These are phyloP conservation scores for Oryzias woworae DNA, from an alignment of 2,113 vertebrate species.

Conservation along the genomic window DNA sequence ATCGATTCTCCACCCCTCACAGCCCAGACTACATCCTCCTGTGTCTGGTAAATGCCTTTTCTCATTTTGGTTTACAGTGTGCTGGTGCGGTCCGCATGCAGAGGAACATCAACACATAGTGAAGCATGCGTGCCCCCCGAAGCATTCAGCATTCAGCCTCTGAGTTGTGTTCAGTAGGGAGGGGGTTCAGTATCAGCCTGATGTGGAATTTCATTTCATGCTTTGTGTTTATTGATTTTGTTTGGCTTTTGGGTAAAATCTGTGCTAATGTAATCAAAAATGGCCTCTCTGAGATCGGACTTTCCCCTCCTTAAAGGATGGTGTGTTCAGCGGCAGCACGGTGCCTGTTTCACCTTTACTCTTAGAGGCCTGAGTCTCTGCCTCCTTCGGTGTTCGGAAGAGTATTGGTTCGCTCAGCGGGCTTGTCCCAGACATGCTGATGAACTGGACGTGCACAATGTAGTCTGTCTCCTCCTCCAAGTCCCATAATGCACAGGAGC, in stretches of 20 bases:
- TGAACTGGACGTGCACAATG: slow-evolving; percentile 93
- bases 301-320: not conserved
- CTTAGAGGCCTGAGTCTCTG: slow-evolving; percentile 89
- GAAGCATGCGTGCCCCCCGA: slow-evolving; percentile 30
- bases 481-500: slow-evolving; percentile 95
- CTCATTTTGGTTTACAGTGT: slow-evolving; percentile 43
- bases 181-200: slow-evolving; percentile 35
- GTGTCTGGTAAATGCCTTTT: slow-evolving; percentile 47
- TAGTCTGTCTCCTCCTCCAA: slow-evolving; percentile 96
- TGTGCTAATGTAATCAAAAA: slow-evolving; percentile 53
- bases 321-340: not conserved
- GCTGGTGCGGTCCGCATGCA: slow-evolving; percentile 23
- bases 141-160: slow-evolving; percentile 36
- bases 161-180: slow-evolving; percentile 29
- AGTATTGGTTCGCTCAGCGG: slow-evolving; percentile 89
- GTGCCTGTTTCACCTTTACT: slow-evolving; percentile 82
- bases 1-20: slow-evolving; percentile 48
- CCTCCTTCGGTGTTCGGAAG: slow-evolving; percentile 91
- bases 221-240: slow-evolving; percentile 67
- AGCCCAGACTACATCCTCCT: slow-evolving; percentile 32
- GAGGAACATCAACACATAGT: slow-evolving; percentile 44
- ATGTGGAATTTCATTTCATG: slow-evolving; percentile 73
- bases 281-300: slow-evolving; percentile 14
- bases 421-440: slow-evolving; percentile 90
- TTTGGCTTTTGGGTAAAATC: slow-evolving; percentile 59